Conservation (phyloP, 2,888 invertebrate genomes). For the Epicampocera succincta region DNA sequence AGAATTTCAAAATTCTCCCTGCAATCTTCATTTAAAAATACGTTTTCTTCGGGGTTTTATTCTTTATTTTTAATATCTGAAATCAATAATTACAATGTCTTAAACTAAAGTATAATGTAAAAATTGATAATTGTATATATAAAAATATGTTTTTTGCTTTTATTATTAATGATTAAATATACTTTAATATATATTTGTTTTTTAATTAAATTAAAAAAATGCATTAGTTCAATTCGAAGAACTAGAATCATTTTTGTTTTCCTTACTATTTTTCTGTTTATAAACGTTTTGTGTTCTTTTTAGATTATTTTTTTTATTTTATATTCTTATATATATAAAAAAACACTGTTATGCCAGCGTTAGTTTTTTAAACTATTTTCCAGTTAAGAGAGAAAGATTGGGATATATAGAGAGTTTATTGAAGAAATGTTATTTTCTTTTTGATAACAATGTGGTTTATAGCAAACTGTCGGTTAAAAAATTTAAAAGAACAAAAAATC, state of each 20-base stretch:
- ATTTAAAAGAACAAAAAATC: neutral
- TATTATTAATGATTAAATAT: constrained; percentile 65
- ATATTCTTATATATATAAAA: constrained; percentile 42
- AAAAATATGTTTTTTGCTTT: constrained; percentile 75
- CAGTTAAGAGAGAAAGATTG: constrained; percentile 5
- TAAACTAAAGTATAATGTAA: constrained; percentile 78
- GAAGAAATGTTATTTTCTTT: constrained; percentile 14
- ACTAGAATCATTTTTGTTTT: constrained; percentile 76
- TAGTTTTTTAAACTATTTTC: constrained; percentile 25
- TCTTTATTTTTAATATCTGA: constrained; percentile 78
- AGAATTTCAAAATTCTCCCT: no score
- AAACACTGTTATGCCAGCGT: constrained; percentile 19
- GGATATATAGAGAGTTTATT: constrained; percentile 35
- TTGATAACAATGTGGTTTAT: constrained; percentile 43
- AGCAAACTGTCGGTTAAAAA: constrained; percentile 25
- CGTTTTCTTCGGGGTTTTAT: constrained; percentile 65
- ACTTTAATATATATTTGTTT: constrained; percentile 61
- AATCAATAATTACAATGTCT: constrained; percentile 80
- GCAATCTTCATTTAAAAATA: no score
- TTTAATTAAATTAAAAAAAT: constrained; percentile 74
- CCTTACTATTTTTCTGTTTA: constrained; percentile 69
- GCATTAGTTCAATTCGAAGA: constrained; percentile 78
- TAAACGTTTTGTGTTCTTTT: constrained; percentile 61
- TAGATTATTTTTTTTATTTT: constrained; percentile 45
- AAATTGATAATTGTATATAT: constrained; percentile 81